Percentiles rank a stretch among this genome's conserved stretches.
Evolutionary conservation across 2,113 vertebrate species (phyloP).

Genomic region (Rostratula benghalensis): DNA sequence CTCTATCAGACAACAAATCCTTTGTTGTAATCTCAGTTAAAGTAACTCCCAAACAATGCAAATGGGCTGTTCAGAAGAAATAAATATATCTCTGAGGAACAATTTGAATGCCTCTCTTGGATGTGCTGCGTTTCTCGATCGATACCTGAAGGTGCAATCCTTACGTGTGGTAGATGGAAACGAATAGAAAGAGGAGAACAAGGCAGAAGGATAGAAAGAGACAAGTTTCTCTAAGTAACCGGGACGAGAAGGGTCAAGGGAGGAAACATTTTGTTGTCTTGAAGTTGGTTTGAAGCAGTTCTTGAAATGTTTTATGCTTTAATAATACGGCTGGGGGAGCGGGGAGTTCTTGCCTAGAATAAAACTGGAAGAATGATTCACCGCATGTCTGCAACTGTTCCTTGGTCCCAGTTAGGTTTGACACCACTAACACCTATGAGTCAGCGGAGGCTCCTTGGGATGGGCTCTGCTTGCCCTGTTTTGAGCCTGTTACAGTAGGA

Average conservation of each 20-base stretch:
- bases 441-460: constrained; percentile 42
- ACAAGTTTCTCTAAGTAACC: not conserved
- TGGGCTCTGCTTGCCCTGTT: constrained; percentile 42
- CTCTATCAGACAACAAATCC: not conserved
- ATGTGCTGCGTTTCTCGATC: not conserved
- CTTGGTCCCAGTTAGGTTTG: constrained; percentile 56
- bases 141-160: not conserved
- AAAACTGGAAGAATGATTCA: constrained; percentile 70
- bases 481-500: constrained; percentile 40
- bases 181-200: fast-evolving
- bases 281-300: constrained; percentile 30
- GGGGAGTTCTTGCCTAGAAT: constrained; percentile 53
- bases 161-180: not conserved
- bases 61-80: not conserved
- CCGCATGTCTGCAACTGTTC: constrained; percentile 34
- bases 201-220: not conserved
- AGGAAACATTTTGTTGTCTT: not conserved
- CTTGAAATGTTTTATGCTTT: constrained; percentile 31
- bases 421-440: constrained; percentile 64
- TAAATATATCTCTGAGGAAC: not conserved
- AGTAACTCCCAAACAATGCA: not conserved
- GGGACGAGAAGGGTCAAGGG: not conserved
- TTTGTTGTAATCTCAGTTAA: not conserved
- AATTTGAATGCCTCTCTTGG: not conserved
- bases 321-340: constrained; percentile 41